Evolutionary conservation across 2,113 vertebrate species (phyloP).

Genomic region (Ageneiosus marmoratus): DNA sequence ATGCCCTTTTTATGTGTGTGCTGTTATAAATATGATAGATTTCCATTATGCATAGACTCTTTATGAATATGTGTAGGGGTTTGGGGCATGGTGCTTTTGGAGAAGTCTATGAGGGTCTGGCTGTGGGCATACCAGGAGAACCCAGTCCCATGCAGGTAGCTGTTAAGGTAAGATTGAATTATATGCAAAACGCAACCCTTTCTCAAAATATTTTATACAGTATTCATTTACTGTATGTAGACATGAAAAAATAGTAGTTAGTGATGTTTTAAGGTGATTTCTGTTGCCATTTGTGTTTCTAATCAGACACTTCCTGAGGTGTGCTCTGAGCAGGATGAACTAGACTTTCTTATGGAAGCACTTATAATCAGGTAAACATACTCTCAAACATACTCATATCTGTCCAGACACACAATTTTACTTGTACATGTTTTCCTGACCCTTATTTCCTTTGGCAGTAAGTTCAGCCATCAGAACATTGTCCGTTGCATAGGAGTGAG

Average conservation of each 20-base stretch:
- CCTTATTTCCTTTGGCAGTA: constrained; percentile 73
- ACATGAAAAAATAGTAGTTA: neutral
- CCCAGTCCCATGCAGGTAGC: constrained; percentile 93
- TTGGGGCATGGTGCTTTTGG: constrained; percentile 97
- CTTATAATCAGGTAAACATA: constrained; percentile 90
- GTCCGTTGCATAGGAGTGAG: constrained; percentile 95
- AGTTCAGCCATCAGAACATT: constrained; percentile 99
- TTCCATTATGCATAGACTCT: neutral
- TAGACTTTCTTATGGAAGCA: constrained; percentile 99
- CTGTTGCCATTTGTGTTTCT: neutral
- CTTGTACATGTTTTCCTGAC: neutral
- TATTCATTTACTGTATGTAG: neutral
- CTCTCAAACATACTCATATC: neutral
- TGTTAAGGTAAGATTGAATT: constrained; percentile 86
- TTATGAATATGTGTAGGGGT: constrained; percentile 74
- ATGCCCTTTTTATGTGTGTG: neutral
- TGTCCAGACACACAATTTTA: neutral
- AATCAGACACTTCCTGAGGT: constrained; percentile 93
- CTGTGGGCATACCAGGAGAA: constrained; percentile 87
- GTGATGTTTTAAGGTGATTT: neutral
- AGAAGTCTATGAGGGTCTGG: constrained; percentile 97
- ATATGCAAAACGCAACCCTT: neutral
- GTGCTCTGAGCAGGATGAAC: constrained; percentile 95
- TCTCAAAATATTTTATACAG: neutral
- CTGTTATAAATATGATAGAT: neutral